Evolutionary conservation across 2,888 invertebrate species (phyloP).

Genomic region (Perithous albicinctus): DNA sequence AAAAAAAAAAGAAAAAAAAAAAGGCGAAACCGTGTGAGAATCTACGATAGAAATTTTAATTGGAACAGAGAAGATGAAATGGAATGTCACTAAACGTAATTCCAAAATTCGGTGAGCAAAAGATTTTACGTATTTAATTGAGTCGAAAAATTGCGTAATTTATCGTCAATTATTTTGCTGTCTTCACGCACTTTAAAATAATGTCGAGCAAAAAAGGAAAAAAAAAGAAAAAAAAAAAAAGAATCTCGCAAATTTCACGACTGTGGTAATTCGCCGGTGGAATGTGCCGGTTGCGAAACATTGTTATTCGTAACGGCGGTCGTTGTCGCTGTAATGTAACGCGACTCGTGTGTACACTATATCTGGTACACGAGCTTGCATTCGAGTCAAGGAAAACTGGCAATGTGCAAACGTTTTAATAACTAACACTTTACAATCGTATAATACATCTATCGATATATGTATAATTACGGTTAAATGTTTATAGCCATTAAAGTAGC

Average conservation of each 20-base stretch:
- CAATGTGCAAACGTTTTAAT: neutral
- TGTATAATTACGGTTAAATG: neutral
- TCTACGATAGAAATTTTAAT: neutral
- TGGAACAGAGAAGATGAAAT: constrained; percentile 58
- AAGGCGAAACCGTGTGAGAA: neutral
- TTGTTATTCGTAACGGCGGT: neutral
- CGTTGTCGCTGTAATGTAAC: constrained; percentile 36
- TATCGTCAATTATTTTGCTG: neutral
- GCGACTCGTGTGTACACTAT: constrained; percentile 14
- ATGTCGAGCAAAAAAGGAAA: too few species aligned
- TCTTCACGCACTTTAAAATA: neutral
- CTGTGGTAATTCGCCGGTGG: constrained; percentile 35
- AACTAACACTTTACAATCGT: neutral
- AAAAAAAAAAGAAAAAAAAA: neutral
- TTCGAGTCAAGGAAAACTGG: constrained; percentile 69
- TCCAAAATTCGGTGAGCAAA: constrained; percentile 58
- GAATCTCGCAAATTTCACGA: constrained; percentile 10
- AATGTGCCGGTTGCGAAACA: constrained; percentile 49
- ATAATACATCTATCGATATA: neutral
- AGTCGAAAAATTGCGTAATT: neutral
- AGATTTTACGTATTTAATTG: too few species aligned
- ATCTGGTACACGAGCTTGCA: constrained; percentile 23
- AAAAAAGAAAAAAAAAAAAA: neutral
- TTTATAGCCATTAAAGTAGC: too few species aligned
- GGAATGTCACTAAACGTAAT: constrained; percentile 46